Conservation (phyloP, 92 coral and sea anemone species). For the Porites divaricata region DNA sequence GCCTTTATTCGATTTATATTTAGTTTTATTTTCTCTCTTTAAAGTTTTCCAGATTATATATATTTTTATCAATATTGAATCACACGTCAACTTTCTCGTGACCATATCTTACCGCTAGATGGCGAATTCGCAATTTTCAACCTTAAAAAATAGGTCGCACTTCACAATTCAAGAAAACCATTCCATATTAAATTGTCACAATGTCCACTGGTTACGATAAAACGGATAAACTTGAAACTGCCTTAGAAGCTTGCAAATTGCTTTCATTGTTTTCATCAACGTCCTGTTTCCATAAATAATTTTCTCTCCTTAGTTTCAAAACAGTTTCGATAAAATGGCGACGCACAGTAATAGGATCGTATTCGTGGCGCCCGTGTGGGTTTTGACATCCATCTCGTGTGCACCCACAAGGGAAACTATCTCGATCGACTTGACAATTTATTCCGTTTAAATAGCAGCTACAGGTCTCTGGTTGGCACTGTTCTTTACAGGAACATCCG, state of each 20-base stretch:
- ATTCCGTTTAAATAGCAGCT: conserved; percentile 92
- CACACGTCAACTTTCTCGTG: not conserved
- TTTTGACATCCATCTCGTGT: conserved; percentile 88
- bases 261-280: conserved; percentile 3
- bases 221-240: not conserved
- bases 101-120: not conserved
- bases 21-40: not conserved
- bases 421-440: conserved; percentile 97
- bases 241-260: conserved; percentile 6
- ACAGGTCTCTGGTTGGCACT: conserved; percentile 87
- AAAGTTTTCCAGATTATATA: not conserved
- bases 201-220: conserved; percentile 10
- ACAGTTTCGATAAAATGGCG: conserved; percentile 92
- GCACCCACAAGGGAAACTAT: conserved; percentile 97
- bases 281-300: conserved; percentile 69
- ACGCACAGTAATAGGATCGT: conserved; percentile 86
- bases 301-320: conserved; percentile 71
- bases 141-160: not conserved
- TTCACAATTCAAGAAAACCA: too few relatives aligned
- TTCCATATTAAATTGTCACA: too few relatives aligned
- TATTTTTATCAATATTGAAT: conserved; percentile 7
- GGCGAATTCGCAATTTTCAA: not conserved
- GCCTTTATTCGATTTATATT: not conserved
- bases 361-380: conserved; percentile 93
- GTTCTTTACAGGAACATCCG: conserved; percentile 93